Evolutionary conservation across 2,797 vertebrate species (phyloP).

Genomic region (Galago senegalensis): DNA sequence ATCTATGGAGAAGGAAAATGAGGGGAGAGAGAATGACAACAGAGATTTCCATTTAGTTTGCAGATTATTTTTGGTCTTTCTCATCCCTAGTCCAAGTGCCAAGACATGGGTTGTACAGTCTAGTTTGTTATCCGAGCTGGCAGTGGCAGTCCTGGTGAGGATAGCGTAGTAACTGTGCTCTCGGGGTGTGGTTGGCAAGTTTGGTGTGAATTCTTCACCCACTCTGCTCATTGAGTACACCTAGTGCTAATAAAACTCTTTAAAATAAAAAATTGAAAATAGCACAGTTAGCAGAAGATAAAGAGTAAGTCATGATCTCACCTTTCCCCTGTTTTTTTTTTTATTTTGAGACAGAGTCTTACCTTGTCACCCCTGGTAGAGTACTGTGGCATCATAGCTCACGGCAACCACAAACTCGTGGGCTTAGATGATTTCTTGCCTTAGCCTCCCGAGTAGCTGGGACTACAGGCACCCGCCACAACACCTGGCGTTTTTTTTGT

Average conservation of each 20-base stretch:
- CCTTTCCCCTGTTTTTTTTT: not conserved
- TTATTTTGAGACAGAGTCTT: too few relatives aligned
- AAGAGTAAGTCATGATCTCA: not conserved
- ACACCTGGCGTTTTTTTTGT: too few relatives aligned
- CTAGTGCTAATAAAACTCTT: not conserved
- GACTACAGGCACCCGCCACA: too few relatives aligned
- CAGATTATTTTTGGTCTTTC: conserved; percentile 64
- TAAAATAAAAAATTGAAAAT: conserved; percentile 28
- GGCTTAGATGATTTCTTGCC: too few relatives aligned
- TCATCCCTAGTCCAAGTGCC: not conserved
- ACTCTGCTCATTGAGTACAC: not conserved
- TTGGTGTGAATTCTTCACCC: conserved; percentile 42
- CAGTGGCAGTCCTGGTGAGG: not conserved
- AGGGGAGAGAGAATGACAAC: conserved; percentile 38
- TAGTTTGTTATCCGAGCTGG: conserved; percentile 41
- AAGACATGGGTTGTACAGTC: conserved; percentile 48
- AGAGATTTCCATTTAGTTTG: conserved; percentile 67
- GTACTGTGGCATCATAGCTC: too few relatives aligned
- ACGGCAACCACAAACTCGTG: too few relatives aligned
- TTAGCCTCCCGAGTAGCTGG: too few relatives aligned
- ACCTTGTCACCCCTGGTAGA: too few relatives aligned
- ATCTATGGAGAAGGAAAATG: conserved; percentile 38
- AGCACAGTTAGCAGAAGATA: not conserved
- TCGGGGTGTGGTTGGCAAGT: not conserved
- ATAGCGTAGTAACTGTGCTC: not conserved